A percentile compares a stretch with the other conserved stretches of the same genome.
Evolutionary conservation across 53 echinoderm and acorn worm genomes (phyloP).

Genomic region (Patiria pectinifera): DNA sequence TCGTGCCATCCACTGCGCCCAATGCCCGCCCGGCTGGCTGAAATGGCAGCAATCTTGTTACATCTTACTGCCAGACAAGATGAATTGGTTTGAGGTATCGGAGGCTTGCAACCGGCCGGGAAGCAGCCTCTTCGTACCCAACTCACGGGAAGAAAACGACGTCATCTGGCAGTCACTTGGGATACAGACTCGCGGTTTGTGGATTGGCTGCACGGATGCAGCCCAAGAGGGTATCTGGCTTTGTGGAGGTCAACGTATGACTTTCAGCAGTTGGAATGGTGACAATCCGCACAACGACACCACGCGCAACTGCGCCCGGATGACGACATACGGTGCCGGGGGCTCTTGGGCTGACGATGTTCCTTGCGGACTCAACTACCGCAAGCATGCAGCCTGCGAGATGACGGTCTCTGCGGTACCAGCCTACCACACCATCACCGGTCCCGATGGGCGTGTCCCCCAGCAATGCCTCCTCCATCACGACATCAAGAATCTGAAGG

Average conservation of each 20-base stretch:
- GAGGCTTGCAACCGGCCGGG: conserved; percentile 18
- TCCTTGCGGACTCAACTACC: background rate
- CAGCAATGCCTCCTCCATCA: conserved; percentile 38
- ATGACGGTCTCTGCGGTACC: conserved; percentile 8
- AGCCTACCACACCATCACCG: conserved; percentile 25
- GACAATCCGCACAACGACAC: background rate
- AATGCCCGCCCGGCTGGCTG: conserved; percentile 39
- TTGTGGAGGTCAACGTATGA: conserved; percentile 27
- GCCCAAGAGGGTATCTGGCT: conserved; percentile 42
- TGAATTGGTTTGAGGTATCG: conserved; percentile 20
- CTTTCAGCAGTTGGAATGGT: background rate
- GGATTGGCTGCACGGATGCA: conserved; percentile 46
- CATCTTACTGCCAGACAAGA: conserved; percentile 26
- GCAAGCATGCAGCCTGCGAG: conserved; percentile 16
- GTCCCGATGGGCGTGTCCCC: conserved; percentile 50
- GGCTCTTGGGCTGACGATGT: background rate
- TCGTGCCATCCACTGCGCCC: background rate
- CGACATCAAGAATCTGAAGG: conserved; percentile 39
- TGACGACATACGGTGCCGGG: background rate
- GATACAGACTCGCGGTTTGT: background rate
- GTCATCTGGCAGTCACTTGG: background rate
- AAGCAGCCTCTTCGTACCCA: conserved; percentile 16
- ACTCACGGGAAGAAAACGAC: conserved; percentile 36
- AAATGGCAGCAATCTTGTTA: conserved; percentile 48
- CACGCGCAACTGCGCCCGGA: conserved; percentile 30